Evolutionary conservation across 2,113 vertebrate species (phyloP).

Genomic region (Conger conger): DNA sequence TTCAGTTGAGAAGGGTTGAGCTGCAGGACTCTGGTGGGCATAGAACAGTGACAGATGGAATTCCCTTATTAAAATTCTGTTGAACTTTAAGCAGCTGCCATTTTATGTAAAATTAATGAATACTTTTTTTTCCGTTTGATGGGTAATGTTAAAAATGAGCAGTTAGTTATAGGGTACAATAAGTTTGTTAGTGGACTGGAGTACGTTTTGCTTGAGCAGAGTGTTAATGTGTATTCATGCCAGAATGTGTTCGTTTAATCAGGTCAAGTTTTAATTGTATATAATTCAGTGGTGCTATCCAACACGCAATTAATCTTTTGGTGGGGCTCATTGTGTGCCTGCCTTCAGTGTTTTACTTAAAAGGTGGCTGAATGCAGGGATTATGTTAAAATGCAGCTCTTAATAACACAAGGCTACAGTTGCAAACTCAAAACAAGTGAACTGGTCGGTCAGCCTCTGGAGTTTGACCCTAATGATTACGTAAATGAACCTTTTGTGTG

Average conservation of each 20-base stretch:
- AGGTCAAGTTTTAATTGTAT: background rate
- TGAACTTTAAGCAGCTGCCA: too few relatives aligned
- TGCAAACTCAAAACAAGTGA: background rate
- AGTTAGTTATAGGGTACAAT: too few relatives aligned
- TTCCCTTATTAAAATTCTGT: too few relatives aligned
- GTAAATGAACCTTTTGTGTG: background rate
- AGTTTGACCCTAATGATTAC: background rate
- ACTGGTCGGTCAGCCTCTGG: background rate
- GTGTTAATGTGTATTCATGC: too few relatives aligned
- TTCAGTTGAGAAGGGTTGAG: too few relatives aligned
- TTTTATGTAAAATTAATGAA: too few relatives aligned
- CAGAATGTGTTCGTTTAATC: background rate
- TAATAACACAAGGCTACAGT: background rate
- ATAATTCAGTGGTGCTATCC: background rate
- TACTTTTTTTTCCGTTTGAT: too few relatives aligned
- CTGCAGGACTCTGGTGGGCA: too few relatives aligned
- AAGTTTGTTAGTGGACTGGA: too few relatives aligned
- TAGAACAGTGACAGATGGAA: too few relatives aligned
- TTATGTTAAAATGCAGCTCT: background rate
- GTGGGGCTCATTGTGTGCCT: background rate
- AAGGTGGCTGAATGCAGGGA: background rate
- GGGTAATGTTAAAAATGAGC: too few relatives aligned
- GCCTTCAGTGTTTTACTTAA: background rate
- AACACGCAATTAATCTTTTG: background rate
- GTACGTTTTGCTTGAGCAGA: too few relatives aligned